A percentile compares a stretch with the other conserved stretches of the same genome.
Conservation (phyloP, 2,888 invertebrate species). For the Philereme transversata region DNA sequence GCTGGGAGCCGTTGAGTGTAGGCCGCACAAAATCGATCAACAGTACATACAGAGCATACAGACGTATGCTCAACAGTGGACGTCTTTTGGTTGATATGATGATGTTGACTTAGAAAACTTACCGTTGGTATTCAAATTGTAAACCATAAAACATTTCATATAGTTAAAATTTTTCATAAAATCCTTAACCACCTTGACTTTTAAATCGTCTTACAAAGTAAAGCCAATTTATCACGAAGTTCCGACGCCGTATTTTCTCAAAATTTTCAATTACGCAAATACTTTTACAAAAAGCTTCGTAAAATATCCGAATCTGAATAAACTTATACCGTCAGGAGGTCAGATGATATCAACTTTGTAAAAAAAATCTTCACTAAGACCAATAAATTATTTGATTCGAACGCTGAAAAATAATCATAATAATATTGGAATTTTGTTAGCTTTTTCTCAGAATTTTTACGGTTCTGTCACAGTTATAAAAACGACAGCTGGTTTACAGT, state of each 20-base stretch:
- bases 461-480: constrained; percentile 24
- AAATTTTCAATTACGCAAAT: constrained; percentile 38
- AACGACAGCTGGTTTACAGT: constrained; percentile 5
- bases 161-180: not conserved
- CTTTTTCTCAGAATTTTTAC: constrained; percentile 49
- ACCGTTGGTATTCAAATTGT: too few relatives aligned
- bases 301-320: constrained; percentile 65
- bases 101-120: too few relatives aligned
- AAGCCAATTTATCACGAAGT: constrained; percentile 2
- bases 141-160: not conserved
- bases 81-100: too few relatives aligned
- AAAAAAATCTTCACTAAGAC: constrained; percentile 73
- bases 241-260: constrained; percentile 9
- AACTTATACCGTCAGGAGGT: constrained; percentile 70
- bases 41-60: too few relatives aligned
- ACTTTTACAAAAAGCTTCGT: constrained; percentile 38
- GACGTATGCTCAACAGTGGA: too few relatives aligned
- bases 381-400: constrained; percentile 78
- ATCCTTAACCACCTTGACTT: not conserved
- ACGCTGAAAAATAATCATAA: constrained; percentile 62
- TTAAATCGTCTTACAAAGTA: not conserved
- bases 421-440: constrained; percentile 64
- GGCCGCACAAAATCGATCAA: too few relatives aligned
- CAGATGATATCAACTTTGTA: constrained; percentile 69
- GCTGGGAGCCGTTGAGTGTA: too few relatives aligned